phyloP scores from a whole-genome alignment of 2,797 vertebrate genomes.

The Chelmon rostratus region DNA sequence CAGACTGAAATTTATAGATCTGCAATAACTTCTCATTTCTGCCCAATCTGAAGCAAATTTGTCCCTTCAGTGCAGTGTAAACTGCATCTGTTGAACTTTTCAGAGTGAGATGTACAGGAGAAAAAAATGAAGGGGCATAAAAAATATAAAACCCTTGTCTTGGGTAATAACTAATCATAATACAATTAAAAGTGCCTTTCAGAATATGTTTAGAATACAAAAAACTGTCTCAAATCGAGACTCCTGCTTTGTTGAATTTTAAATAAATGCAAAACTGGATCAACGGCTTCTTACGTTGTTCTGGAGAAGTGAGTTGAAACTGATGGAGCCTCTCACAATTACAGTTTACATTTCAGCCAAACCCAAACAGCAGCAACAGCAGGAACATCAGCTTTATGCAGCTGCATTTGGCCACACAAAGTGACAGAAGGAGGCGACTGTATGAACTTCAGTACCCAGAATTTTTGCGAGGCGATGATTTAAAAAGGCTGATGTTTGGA shows the following conservation, averaged over 20 bases:
- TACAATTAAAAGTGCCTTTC: too few relatives aligned
- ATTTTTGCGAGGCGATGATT: background rate
- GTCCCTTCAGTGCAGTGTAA: background rate
- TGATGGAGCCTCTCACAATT: slow-evolving; percentile 7
- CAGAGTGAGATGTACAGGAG: background rate
- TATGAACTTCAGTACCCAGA: background rate
- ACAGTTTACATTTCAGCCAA: slow-evolving; percentile 14
- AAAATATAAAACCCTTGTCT: background rate
- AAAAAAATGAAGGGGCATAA: background rate
- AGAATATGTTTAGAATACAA: too few relatives aligned
- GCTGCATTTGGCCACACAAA: background rate
- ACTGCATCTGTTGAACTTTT: too few relatives aligned
- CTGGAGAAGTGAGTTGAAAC: background rate
- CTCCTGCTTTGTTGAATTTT: too few relatives aligned
- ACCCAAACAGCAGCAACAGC: slow-evolving; percentile 9
- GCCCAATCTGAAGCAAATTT: background rate
- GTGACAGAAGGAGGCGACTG: background rate
- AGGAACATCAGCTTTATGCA: background rate
- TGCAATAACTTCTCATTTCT: background rate
- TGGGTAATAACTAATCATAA: background rate
- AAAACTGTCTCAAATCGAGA: too few relatives aligned
- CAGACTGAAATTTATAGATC: background rate
- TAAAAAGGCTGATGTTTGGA: background rate
- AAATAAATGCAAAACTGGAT: background rate
- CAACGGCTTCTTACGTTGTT: background rate